Evolutionary conservation across 2,113 vertebrate species (phyloP).

Genomic region (Cebidichthys violaceus): DNA sequence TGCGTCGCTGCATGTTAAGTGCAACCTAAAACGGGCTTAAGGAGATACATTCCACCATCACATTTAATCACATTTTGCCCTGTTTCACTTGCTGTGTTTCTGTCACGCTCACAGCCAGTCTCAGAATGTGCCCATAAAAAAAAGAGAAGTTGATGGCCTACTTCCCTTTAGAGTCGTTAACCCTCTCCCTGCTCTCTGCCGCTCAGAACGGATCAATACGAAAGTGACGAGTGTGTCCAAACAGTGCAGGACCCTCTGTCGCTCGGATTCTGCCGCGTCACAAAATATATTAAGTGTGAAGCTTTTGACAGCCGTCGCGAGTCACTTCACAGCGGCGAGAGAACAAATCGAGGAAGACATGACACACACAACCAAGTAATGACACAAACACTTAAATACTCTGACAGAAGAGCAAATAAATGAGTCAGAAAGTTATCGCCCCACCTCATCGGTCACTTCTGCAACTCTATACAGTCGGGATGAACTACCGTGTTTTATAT

Average conservation of each 20-base stretch:
- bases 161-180: conserved; percentile 79
- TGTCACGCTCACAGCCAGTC: conserved; percentile 33
- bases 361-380: conserved; percentile 2
- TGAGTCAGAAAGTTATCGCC: conserved; percentile 9
- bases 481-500: conserved; percentile 9
- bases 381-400: conserved; percentile 17
- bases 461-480: conserved; percentile 18
- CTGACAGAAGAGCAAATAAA: conserved; percentile 34
- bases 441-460: conserved; percentile 20
- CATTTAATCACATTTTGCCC: conserved; percentile 31
- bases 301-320: neutral
- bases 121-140: conserved; percentile 68
- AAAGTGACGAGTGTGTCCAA: conserved; percentile 12
- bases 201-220: conserved; percentile 11
- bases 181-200: conserved; percentile 51
- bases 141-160: conserved; percentile 74
- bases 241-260: conserved; percentile 8
- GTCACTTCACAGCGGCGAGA: neutral
- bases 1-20: conserved; percentile 8
- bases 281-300: neutral
- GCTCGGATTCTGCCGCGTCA: neutral
- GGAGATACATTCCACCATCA: conserved; percentile 18
- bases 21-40: neutral
- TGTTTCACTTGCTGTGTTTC: conserved; percentile 43
- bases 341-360: conserved; percentile 4